Evolutionary conservation across 1,140 invertebrate genomes (phyloP), one percentile per base, ranked within the genome.

Genomic region (Psix sp.): DNA sequence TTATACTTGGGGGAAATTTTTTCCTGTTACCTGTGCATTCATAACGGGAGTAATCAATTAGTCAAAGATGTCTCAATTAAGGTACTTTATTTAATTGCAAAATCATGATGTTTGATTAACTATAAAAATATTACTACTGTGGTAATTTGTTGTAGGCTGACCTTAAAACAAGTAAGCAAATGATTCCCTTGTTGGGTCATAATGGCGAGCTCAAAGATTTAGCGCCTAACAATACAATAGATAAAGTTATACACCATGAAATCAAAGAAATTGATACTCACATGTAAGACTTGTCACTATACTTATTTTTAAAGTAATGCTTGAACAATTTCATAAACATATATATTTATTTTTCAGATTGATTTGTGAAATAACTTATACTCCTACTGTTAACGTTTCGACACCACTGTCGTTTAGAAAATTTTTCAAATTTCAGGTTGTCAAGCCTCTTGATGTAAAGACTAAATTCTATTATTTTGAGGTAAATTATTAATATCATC

Each of bases 401-500:
- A 92, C 13, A 75, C 87, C 92, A 43, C 89, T 91, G 65, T 93
- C 91, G n/a, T 93, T 98, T 82, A 90, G 94, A 77, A 99, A 98
- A 84, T 98, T 97, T 85, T 99, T 99, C 84, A 99, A 98, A 88
- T 99, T 99, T 88, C 95, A 98, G 91, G 98, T 99, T 0, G 90
- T 97, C 60, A 99, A 99, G 84, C 98, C 98, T 33, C 88, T 99
- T 9, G 97, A 99, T 91, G 96, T 99, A 0, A 98, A 98, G 88
- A 99, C 97, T 2, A 99, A 99, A 83, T 98, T 99, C 86, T 98
- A 96, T 82, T 98, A 97, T 91, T 94, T 95, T 11, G 96, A 98
- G 91, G 92, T 92, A 88, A 77, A n/a, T n/a, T n/a, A n/a, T n/a
- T n/a, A n/a, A n/a, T n/a, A n/a, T n/a, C n/a, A n/a, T n/a, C n/a